Percentiles rank a stretch among this genome's conserved stretches.
phyloP scores from a whole-genome alignment of 2,113 vertebrate species.

The Stomatorhinus ivindoensis region DNA sequence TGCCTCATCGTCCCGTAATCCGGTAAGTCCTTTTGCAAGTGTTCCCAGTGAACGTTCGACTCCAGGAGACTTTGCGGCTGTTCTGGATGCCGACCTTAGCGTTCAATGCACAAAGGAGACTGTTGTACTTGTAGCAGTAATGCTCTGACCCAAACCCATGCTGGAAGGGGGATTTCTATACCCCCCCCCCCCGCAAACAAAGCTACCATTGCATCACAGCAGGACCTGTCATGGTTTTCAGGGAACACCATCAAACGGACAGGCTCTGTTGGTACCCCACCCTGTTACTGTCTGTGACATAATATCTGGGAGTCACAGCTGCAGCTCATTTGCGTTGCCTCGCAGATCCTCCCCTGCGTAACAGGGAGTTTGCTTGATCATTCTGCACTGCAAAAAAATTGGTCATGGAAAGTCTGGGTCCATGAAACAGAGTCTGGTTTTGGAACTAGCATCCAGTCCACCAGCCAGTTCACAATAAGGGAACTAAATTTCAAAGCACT shows the following conservation, averaged over 20 bases:
- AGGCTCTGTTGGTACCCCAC: slow-evolving; percentile 50
- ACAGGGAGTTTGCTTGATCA: not conserved
- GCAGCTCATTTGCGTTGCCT: slow-evolving; percentile 21
- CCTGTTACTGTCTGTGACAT: slow-evolving; percentile 44
- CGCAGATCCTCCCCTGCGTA: slow-evolving; percentile 3
- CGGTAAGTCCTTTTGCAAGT: slow-evolving; percentile 50
- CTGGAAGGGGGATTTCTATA: slow-evolving; percentile 59
- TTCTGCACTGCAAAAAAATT: not conserved
- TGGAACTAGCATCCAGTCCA: not conserved
- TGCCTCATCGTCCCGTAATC: slow-evolving; percentile 48
- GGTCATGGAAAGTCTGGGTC: not conserved
- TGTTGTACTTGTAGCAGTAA: slow-evolving; percentile 55
- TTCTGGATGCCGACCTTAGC: slow-evolving; percentile 25
- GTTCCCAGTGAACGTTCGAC: slow-evolving; percentile 61
- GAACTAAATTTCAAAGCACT: not conserved
- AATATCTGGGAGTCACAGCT: slow-evolving; percentile 43
- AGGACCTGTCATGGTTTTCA: slow-evolving; percentile 47
- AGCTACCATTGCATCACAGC: slow-evolving; percentile 67
- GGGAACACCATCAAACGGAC: slow-evolving; percentile 46
- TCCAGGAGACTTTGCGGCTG: slow-evolving; percentile 21
- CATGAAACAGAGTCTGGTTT: not conserved
- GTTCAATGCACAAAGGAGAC: slow-evolving; percentile 55
- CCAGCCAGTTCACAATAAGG: not conserved
- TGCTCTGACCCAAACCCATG: slow-evolving; percentile 48
- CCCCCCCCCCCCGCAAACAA: slow-evolving; percentile 49